Evolutionary conservation across 2,888 invertebrate genomes (phyloP).

Genomic region (Apeira syringaria): DNA sequence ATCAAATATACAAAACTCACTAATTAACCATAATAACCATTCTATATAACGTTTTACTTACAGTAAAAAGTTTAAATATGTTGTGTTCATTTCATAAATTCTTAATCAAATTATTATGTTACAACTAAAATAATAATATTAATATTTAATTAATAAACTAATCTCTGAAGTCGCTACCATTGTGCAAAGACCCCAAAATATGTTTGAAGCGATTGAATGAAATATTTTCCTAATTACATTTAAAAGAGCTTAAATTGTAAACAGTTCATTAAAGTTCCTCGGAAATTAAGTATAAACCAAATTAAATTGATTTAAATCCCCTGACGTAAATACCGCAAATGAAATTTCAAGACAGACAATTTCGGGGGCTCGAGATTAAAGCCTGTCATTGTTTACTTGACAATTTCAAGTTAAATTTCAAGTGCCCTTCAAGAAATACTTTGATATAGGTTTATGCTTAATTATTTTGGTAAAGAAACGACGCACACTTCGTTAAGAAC

Average conservation of each 20-base stretch:
- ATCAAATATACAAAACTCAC: too few relatives aligned
- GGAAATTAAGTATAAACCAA: constrained; percentile 23
- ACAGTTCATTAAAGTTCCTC: constrained; percentile 20
- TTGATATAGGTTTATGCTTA: constrained; percentile 7
- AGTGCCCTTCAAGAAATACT: constrained; percentile 6
- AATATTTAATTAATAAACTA: too few relatives aligned
- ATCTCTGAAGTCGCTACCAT: too few relatives aligned
- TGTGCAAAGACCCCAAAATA: too few relatives aligned
- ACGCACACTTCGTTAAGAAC: constrained; percentile 5
- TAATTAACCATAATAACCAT: too few relatives aligned
- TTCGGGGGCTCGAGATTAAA: constrained; percentile 12
- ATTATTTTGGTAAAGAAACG: constrained; percentile 3
- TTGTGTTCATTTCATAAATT: too few relatives aligned
- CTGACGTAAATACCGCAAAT: constrained; percentile 14
- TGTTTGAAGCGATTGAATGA: constrained; percentile 4
- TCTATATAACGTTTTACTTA: too few relatives aligned
- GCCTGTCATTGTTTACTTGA: constrained; percentile 18
- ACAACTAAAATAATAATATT: too few relatives aligned
- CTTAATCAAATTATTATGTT: too few relatives aligned
- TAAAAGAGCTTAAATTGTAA: constrained; percentile 12
- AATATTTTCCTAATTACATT: constrained; percentile 8
- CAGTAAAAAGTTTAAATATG: too few relatives aligned
- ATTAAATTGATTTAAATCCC: constrained; percentile 21
- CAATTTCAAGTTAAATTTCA: constrained; percentile 22
- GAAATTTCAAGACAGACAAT: constrained; percentile 14